Evolutionary conservation across 1,140 invertebrate genomes (phyloP).

Genomic region (Trichonephila clavipes): DNA sequence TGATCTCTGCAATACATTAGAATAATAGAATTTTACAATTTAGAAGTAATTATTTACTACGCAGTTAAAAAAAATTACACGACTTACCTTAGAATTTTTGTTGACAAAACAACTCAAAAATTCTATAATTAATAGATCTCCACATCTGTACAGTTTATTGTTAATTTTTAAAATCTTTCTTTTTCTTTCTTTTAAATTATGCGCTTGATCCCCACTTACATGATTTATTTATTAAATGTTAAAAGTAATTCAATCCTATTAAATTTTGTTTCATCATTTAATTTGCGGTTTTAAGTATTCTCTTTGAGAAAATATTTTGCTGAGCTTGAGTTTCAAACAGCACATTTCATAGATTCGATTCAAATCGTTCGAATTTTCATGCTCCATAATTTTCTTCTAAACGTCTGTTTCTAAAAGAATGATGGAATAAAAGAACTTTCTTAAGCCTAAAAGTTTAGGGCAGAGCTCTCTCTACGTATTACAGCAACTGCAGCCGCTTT

Average conservation of each 20-base stretch:
- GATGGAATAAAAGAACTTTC: conserved; percentile 23
- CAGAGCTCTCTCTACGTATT: not conserved
- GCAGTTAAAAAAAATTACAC: no score
- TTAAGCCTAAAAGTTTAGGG: conserved; percentile 4
- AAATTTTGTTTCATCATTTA: not conserved
- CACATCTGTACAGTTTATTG: no score
- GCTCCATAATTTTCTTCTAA: conserved; percentile 5
- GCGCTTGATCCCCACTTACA: no score
- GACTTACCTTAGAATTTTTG: no score
- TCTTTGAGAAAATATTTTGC: not conserved
- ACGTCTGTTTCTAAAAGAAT: conserved; percentile 22
- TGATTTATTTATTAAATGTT: no score
- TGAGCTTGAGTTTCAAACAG: not conserved
- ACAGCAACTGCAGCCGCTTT: not conserved
- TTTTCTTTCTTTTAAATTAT: no score
- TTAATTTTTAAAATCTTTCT: no score
- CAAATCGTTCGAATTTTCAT: not conserved
- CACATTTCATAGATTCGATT: not conserved
- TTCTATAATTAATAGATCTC: no score
- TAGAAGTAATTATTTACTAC: no score
- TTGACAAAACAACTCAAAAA: no score
- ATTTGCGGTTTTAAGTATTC: not conserved
- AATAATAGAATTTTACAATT: no score
- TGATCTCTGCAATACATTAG: no score
- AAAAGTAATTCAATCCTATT: not conserved